Evolutionary conservation across 2,113 vertebrate genomes (phyloP).

Genomic region (Axis porcinus): DNA sequence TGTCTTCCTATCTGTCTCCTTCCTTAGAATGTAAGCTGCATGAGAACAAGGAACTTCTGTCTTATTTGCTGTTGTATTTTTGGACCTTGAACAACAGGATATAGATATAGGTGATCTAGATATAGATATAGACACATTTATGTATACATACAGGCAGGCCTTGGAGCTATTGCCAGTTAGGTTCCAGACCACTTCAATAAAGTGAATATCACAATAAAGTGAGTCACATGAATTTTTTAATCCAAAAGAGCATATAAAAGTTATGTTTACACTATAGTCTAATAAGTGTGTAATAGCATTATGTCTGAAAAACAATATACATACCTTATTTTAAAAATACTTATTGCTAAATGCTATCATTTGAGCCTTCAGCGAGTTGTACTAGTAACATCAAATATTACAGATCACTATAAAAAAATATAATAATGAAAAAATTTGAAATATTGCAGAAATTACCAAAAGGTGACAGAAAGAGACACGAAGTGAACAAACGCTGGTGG

Average conservation of each 20-base stretch:
- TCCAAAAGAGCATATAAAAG: neutral
- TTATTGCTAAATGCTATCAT: neutral
- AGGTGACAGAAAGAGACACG: neutral
- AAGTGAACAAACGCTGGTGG: neutral
- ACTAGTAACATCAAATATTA: neutral
- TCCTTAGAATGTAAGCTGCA: neutral
- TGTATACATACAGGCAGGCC: neutral
- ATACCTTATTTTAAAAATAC: neutral
- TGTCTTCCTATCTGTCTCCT: neutral
- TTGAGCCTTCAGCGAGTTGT: rapidly evolving
- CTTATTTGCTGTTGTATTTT: neutral
- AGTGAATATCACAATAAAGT: neutral
- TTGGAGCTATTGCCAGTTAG: neutral
- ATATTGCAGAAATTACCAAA: neutral
- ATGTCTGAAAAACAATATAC: neutral
- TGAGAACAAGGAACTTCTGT: neutral
- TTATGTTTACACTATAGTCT: neutral
- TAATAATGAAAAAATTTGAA: neutral
- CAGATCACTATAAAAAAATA: neutral
- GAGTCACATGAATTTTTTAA: neutral
- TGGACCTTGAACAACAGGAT: neutral
- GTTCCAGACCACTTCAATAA: neutral
- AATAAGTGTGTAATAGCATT: neutral
- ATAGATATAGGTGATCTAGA: too few relatives aligned
- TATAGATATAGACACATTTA: neutral